Base-by-base conservation (phyloP, 2,888 invertebrate species). In the Craniophora ligustri region DNA sequence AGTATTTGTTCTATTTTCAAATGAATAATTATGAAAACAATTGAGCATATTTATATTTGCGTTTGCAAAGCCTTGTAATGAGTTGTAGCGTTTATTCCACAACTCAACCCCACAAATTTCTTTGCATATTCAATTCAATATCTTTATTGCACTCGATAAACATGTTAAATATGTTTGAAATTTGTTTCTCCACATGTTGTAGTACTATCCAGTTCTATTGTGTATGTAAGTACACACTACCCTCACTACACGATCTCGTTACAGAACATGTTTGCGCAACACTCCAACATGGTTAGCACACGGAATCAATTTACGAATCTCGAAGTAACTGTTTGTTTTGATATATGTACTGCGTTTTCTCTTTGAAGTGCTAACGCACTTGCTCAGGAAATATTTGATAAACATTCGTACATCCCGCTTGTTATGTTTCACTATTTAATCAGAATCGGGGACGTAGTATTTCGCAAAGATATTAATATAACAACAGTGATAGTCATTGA, bases 201-300 rank as follows among this genome's bases (percentile, higher is more conserved):
- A 10, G 11, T 3, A 36, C 38, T 21, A 42, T 10, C 8, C 5
- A 8, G 16, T 13, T 8, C 30, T 8, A 23, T 56, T 56, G 57
- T 48, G 31, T 62, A 48, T 65, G 48, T 58, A 19, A 28, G 23
- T 36, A 10, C 26, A n/a, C n/a, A n/a, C n/a, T 32, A 42, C 10
- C 21, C 23, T 38, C 46, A 10, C 34, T 10, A 14, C 28, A 14
- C 41, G 41, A 50, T 54, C 45, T 45, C 31, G 42, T 66, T 70
- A 47, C 46, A 13, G 23, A 19, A 11, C 40, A 16, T 57, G 47
- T 68, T 67, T 70, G 71, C 35, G 53, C 41, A 61, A 45, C 67
- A 54, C 67, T 70, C 41, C 15, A 45, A 31, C 34, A 15, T 15
- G 31, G 59, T 44, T 59, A 19, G 53, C 50, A 34, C 21, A 32